Conservation (phyloP, 2,888 invertebrate species). For the Hermaeophaga mercurialis region DNA sequence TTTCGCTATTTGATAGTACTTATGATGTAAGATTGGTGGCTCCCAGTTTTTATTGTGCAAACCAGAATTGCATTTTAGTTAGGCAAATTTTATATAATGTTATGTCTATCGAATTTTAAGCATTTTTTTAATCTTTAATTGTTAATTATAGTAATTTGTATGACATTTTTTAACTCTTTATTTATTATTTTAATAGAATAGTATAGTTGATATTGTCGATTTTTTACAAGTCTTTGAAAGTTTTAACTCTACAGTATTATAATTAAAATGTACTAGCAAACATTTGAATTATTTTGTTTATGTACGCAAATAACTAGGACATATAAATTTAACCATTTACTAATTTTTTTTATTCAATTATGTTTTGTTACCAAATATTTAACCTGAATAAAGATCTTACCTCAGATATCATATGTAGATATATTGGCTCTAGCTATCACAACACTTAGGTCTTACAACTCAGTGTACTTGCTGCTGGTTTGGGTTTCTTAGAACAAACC, state of each 20-base stretch:
- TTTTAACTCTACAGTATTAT: conserved; percentile 23
- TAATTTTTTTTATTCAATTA: conserved; percentile 47
- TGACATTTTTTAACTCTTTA: conserved; percentile 15
- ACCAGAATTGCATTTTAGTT: neutral
- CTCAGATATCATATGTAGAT: conserved; percentile 3
- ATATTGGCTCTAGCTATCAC: too few species aligned
- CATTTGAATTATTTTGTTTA: conserved; percentile 13
- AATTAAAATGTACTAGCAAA: conserved; percentile 14
- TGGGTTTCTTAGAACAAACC: too few species aligned
- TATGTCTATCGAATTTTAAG: conserved; percentile 33
- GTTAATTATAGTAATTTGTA: conserved; percentile 21
- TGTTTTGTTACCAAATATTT: conserved; percentile 55
- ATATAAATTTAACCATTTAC: conserved; percentile 36
- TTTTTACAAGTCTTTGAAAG: conserved; percentile 7
- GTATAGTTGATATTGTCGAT: too few species aligned
- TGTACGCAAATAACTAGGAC: conserved; percentile 7
- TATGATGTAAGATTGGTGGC: neutral
- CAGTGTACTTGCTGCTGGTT: too few species aligned
- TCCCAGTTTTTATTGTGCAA: neutral
- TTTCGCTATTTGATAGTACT: conserved; percentile 33
- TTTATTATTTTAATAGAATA: conserved; percentile 23
- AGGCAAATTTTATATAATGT: conserved; percentile 25
- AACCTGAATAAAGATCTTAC: conserved; percentile 35
- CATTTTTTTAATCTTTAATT: conserved; percentile 28
- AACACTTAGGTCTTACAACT: too few species aligned